Conservation (phyloP, 1,140 invertebrate species). For the Drosophila repleta region DNA sequence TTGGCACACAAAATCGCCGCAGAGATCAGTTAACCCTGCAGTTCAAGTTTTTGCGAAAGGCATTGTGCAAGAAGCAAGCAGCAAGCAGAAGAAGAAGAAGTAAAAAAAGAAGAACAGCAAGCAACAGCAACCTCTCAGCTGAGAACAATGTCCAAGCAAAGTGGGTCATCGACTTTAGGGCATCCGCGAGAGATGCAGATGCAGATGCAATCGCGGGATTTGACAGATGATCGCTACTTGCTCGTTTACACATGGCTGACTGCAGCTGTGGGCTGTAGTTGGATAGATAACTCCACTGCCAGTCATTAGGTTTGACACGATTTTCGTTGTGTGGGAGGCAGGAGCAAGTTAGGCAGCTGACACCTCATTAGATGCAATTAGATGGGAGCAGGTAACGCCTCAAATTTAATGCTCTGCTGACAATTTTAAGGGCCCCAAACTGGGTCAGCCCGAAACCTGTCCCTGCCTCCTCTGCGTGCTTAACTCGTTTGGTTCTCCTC, state of each 20-base stretch:
- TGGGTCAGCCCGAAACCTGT: slow-evolving; percentile 51
- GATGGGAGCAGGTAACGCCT: slow-evolving; percentile 17
- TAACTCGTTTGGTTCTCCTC: slow-evolving; percentile 55
- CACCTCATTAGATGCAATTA: slow-evolving; percentile 60
- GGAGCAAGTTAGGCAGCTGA: slow-evolving; percentile 39
- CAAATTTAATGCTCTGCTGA: slow-evolving; percentile 33
- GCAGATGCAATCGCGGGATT: slow-evolving; percentile 45
- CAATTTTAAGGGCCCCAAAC: slow-evolving; percentile 20
- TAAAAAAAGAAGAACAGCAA: neutral
- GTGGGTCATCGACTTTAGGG: slow-evolving; percentile 59
- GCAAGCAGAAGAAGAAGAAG: neutral
- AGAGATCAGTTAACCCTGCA: slow-evolving; percentile 52
- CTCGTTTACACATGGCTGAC: slow-evolving; percentile 60
- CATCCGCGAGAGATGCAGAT: slow-evolving; percentile 33
- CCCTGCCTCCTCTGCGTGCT: slow-evolving; percentile 25
- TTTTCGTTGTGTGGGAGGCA: slow-evolving; percentile 12
- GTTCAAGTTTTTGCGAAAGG: slow-evolving; percentile 52
- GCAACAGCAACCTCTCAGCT: neutral
- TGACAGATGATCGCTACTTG: slow-evolving; percentile 36
- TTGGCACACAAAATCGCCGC: slow-evolving; percentile 28
- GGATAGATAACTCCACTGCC: neutral
- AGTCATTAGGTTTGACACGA: slow-evolving; percentile 48
- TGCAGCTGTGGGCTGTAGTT: slow-evolving; percentile 29
- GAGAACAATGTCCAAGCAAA: slow-evolving; percentile 67
- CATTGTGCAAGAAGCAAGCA: slow-evolving; percentile 23